Evolutionary conservation across 1,140 invertebrate species (phyloP).

Genomic region (Drosophila busckii): DNA sequence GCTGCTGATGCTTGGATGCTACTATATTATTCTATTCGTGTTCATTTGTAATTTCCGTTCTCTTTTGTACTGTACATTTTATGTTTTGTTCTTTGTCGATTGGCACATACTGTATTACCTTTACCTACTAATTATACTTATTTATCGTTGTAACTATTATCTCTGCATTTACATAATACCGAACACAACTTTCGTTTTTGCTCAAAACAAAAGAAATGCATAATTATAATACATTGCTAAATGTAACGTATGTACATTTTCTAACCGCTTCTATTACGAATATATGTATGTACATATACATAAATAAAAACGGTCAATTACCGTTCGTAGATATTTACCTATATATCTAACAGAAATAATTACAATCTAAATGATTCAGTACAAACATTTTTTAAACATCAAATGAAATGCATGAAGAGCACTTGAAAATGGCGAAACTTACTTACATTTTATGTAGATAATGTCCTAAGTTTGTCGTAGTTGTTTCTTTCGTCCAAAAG

Average conservation of each 20-base stretch:
- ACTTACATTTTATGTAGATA: slow-evolving; percentile 63
- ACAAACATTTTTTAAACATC: slow-evolving; percentile 47
- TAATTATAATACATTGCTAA: slow-evolving; percentile 25
- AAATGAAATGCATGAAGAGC: slow-evolving; percentile 70
- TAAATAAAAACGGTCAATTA: slow-evolving; percentile 37
- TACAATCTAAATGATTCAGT: slow-evolving; percentile 37
- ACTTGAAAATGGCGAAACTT: slow-evolving; percentile 71
- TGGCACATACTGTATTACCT: slow-evolving; percentile 51
- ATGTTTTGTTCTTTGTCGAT: slow-evolving; percentile 62
- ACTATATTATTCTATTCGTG: slow-evolving; percentile 20
- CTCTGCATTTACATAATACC: slow-evolving; percentile 51
- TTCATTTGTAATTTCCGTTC: slow-evolving; percentile 67
- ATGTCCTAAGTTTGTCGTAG: slow-evolving; percentile 63
- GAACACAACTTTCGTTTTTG: slow-evolving; percentile 23
- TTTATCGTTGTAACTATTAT: slow-evolving; percentile 65
- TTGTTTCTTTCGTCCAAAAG: slow-evolving; percentile 57
- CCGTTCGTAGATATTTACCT: slow-evolving; percentile 51
- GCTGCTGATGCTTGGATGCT: slow-evolving; percentile 28
- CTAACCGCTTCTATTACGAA: slow-evolving; percentile 63
- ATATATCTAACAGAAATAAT: slow-evolving; percentile 40
- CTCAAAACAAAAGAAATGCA: slow-evolving; percentile 6
- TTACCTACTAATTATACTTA: slow-evolving; percentile 60
- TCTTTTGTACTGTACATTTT: slow-evolving; percentile 62
- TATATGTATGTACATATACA: slow-evolving; percentile 28
- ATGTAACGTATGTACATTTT: slow-evolving; percentile 63